phyloP scores from a whole-genome alignment of 1,140 invertebrate genomes.

The Ectropis grisescens region DNA sequence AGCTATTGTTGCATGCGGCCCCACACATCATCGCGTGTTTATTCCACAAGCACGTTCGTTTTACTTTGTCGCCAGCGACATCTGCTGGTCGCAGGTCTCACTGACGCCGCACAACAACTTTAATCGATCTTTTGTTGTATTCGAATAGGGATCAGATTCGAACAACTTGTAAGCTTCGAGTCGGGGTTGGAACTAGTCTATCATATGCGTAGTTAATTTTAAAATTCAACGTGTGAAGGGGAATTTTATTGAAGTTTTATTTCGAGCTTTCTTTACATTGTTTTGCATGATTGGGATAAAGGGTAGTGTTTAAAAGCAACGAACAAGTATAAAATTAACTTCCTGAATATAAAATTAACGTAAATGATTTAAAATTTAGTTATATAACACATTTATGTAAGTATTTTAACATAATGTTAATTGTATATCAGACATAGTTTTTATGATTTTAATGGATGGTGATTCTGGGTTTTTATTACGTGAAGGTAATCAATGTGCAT shows the following conservation, averaged over 20 bases:
- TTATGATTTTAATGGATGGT: no score
- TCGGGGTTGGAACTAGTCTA: slow-evolving; percentile 13
- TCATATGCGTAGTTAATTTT: slow-evolving; percentile 27
- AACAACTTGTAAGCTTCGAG: no score
- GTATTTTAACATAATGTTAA: no score
- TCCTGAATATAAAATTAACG: no score
- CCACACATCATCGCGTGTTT: slow-evolving; percentile 59
- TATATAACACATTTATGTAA: no score
- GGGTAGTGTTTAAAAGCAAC: no score
- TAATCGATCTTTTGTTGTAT: slow-evolving; percentile 2
- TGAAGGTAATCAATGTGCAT: no score
- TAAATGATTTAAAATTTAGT: no score
- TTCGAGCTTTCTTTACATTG: slow-evolving; percentile 18
- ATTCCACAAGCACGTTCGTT: slow-evolving; percentile 48
- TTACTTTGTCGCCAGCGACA: slow-evolving; percentile 62
- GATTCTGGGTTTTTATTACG: no score
- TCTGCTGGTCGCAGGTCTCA: slow-evolving; percentile 19
- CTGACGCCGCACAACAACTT: background rate
- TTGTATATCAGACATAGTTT: no score
- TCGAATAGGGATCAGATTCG: slow-evolving; percentile 15
- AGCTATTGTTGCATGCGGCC: slow-evolving; percentile 53
- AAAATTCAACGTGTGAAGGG: slow-evolving; percentile 35
- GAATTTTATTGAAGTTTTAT: slow-evolving; percentile 34
- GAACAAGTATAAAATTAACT: background rate
- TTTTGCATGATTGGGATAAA: no score